A percentile compares a stretch with the other conserved stretches of the same genome.
Evolutionary conservation across 2,888 invertebrate genomes (phyloP).

Genomic region (Drosophila meridionalis): DNA sequence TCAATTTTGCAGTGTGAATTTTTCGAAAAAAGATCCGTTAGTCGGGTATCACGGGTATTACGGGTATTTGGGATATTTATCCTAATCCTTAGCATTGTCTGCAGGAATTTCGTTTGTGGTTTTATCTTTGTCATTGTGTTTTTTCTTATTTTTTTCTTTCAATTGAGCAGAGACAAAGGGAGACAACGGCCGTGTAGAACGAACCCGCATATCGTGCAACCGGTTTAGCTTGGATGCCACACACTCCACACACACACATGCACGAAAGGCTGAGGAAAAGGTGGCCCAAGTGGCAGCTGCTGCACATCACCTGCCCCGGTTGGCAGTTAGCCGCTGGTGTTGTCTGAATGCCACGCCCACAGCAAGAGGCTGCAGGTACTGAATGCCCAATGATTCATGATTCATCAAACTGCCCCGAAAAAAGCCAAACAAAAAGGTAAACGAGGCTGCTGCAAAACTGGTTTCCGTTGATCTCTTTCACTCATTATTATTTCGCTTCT

Average conservation of each 20-base stretch:
- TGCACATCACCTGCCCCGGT: constrained; percentile 61
- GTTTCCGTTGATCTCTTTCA: constrained; percentile 16
- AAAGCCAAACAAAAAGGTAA: constrained; percentile 27
- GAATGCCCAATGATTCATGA: constrained; percentile 56
- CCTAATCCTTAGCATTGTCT: constrained; percentile 20
- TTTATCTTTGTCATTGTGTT: neutral
- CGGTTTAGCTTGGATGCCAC: constrained; percentile 35
- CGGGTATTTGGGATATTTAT: constrained; percentile 18
- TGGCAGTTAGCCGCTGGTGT: constrained; percentile 4
- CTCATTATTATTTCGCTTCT: constrained; percentile 1
- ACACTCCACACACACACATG: constrained; percentile 9
- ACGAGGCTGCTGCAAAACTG: constrained; percentile 32
- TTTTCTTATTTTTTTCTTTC: constrained; percentile 14
- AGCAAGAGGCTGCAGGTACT: constrained; percentile 56
- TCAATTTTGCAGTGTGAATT: neutral
- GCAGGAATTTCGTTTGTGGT: constrained; percentile 36
- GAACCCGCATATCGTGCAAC: constrained; percentile 43
- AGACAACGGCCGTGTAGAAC: constrained; percentile 24
- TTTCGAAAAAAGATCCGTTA: constrained; percentile 13
- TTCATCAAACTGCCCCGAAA: constrained; percentile 63
- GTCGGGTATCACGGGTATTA: constrained; percentile 7
- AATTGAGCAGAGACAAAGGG: constrained; percentile 14
- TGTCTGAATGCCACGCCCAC: constrained; percentile 34
- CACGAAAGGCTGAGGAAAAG: constrained; percentile 20
- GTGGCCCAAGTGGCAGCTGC: constrained; percentile 30